phyloP scores from a whole-genome alignment of 2,113 vertebrate species.

The Nannobrachium achirus region DNA sequence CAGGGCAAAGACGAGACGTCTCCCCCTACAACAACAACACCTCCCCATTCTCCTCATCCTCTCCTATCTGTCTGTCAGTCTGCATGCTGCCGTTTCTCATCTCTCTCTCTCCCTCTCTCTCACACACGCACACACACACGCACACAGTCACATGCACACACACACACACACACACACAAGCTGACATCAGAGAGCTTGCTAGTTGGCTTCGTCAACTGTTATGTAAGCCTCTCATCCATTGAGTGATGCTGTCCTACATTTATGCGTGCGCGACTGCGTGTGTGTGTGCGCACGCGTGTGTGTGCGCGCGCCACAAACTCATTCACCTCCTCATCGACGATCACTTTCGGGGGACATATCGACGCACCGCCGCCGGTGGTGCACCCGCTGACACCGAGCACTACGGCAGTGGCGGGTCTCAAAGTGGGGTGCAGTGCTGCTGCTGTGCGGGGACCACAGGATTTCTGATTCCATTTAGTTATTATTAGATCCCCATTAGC shows the following conservation, averaged over 20 bases:
- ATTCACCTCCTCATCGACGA: too few species aligned
- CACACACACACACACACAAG: neutral
- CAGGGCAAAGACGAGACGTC: neutral
- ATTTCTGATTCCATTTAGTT: too few species aligned
- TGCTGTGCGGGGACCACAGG: too few species aligned
- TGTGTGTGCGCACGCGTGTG: constrained; percentile 1
- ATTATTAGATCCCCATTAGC: too few species aligned
- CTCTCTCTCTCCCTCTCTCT: neutral
- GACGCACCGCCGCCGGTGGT: too few species aligned
- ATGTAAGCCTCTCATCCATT: neutral
- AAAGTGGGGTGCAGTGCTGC: too few species aligned
- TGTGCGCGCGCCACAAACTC: constrained; percentile 16
- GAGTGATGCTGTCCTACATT: neutral
- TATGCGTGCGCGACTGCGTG: neutral
- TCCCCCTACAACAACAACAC: constrained; percentile 8
- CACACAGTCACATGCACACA: neutral
- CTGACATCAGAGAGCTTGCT: neutral
- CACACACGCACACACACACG: constrained; percentile 12
- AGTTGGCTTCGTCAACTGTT: neutral
- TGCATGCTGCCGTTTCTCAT: constrained; percentile 18
- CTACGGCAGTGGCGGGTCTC: too few species aligned
- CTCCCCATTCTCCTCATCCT: constrained; percentile 15
- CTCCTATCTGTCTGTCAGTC: constrained; percentile 19
- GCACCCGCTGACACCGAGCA: too few species aligned
- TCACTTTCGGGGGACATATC: too few species aligned